Conservation (phyloP, 1,140 invertebrate genomes). For the Bombus ignitus region DNA sequence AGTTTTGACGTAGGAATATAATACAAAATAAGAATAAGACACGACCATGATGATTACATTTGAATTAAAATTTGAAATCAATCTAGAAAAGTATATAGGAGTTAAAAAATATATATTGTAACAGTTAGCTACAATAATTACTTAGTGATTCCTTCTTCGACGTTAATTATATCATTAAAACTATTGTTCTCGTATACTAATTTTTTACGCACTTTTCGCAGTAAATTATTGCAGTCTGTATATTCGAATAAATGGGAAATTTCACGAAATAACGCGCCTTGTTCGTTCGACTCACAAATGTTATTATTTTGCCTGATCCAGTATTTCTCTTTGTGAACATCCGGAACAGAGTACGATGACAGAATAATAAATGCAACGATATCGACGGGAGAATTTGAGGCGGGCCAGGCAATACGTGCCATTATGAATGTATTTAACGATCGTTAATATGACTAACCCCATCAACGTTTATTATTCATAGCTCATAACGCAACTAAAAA, state of each 20-base stretch:
- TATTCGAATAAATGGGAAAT: not conserved
- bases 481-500: not conserved
- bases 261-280: not conserved
- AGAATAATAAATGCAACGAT: slow-evolving; percentile 27
- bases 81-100: too few relatives aligned
- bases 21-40: too few relatives aligned
- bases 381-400: slow-evolving; percentile 8
- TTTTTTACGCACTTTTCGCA: too few relatives aligned
- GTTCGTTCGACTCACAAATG: not conserved
- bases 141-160: too few relatives aligned
- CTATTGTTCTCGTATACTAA: too few relatives aligned
- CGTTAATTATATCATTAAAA: too few relatives aligned
- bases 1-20: too few relatives aligned
- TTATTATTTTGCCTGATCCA: not conserved
- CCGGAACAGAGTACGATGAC: not conserved
- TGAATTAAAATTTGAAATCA: too few relatives aligned
- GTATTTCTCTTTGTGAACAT: not conserved
- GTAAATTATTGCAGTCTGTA: too few relatives aligned
- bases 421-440: slow-evolving; percentile 19
- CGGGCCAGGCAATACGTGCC: not conserved
- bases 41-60: too few relatives aligned
- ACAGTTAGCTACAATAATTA: too few relatives aligned
- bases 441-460: slow-evolving; percentile 2
- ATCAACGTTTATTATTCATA: slow-evolving; percentile 26
- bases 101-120: too few relatives aligned